Evolutionary conservation across 2,888 invertebrate genomes (phyloP), one percentile per base, ranked within the genome.

Genomic region (Saturnia pavonia): DNA sequence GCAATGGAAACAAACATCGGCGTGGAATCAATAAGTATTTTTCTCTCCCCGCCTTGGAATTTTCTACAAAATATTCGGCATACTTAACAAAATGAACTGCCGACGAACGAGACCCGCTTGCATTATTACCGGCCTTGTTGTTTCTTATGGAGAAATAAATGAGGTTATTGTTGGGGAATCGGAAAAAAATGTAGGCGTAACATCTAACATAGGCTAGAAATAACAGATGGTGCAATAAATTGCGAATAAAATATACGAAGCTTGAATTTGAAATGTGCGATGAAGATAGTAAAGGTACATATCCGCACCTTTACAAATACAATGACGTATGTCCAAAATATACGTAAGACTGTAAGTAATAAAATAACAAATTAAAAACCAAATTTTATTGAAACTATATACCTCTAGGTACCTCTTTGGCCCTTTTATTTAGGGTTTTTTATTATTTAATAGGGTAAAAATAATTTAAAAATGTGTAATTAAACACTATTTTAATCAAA

Each of bases 1-100:
- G 42, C 69, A 76, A 69, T 73, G 74, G 73, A 73, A 71, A 73
- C 75, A 51, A n/a, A 12, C 70, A 71, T 67, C 60, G 70, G 72
- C 72, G 69, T 69, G 71, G 73, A 82, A 82, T 83, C 84, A 78
- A 83, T 83, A 81, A 80, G 81, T 76, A 78, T 83, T 82, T 80
- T 80, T 78, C 77, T 72, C 68, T 69, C 16, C 63, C 57, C 45
- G 69, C 45, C 51, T 66, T 67, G 71, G 72, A 77, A 73, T 76
- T 75, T 74, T 68, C 25, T 51, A 48, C 71, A 71, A 72, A 76
- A 78, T 78, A 77, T 80, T 80, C 76, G 74, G 76, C 72, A 76
- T 82, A 80, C 78, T 79, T 80, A 77, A 78, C 69, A 74, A 77
- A 82, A 80, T 80, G 80, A 80, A 78, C 74, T 75, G 75, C 16